Evolutionary conservation across 2,113 vertebrate species (phyloP).

Genomic region (Hypanus sabinus): DNA sequence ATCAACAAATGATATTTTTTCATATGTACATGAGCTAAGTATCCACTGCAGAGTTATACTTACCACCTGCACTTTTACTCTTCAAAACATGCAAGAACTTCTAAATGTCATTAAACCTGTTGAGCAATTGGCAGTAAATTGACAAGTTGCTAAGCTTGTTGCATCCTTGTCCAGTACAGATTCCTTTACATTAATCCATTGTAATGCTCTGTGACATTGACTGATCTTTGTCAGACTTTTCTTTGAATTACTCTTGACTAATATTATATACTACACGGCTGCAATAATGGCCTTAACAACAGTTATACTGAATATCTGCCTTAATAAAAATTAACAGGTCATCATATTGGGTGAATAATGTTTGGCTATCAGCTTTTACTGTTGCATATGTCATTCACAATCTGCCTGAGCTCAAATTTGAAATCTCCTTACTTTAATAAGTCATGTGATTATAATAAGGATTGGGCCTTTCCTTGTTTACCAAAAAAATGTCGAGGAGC

Average conservation of each 20-base stretch:
- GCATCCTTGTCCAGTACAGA: not conserved
- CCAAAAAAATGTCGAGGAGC: not conserved
- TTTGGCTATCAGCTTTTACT: not conserved
- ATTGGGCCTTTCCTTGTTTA: not conserved
- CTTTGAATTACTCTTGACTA: not conserved
- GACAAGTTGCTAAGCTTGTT: not conserved
- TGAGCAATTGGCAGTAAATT: not conserved
- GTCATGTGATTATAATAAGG: not conserved
- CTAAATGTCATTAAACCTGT: not conserved
- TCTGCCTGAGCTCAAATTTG: not conserved
- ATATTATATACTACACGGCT: not conserved
- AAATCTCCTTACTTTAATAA: not conserved
- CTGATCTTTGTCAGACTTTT: not conserved
- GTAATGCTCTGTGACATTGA: conserved; percentile 10
- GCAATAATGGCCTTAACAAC: not conserved
- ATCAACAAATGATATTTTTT: not conserved
- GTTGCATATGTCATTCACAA: not conserved
- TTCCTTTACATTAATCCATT: not conserved
- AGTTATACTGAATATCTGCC: not conserved
- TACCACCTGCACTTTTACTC: not conserved
- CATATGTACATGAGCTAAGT: not conserved
- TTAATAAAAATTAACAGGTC: not conserved
- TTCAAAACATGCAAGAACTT: not conserved
- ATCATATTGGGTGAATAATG: not conserved
- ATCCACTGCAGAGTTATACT: not conserved